Conservation (phyloP, 2,113 vertebrate species). For the Ranitomeya imitator region DNA sequence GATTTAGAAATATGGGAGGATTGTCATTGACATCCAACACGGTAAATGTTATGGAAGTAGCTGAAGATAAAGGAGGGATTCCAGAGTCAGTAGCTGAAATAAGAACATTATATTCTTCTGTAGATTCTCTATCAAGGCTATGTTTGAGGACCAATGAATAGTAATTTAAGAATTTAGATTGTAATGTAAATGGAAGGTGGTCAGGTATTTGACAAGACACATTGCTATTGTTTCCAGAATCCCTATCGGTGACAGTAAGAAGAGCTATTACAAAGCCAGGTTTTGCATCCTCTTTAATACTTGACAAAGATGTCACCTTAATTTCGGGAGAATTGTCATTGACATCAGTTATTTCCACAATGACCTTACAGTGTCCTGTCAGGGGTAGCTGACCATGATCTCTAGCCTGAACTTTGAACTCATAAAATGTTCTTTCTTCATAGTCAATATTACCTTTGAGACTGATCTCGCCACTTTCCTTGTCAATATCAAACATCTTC, state of each 20-base stretch:
- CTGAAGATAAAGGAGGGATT: conserved; percentile 82
- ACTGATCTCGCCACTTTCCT: conserved; percentile 84
- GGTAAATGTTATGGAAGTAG: conserved; percentile 83
- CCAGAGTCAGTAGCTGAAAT: conserved; percentile 87
- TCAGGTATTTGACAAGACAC: conserved; percentile 83
- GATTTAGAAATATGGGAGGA: conserved; percentile 84
- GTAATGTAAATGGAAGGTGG: conserved; percentile 85
- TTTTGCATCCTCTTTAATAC: conserved; percentile 81
- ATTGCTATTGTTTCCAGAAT: conserved; percentile 87
- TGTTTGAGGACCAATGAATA: conserved; percentile 88
- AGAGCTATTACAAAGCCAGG: conserved; percentile 90
- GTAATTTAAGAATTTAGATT: conserved; percentile 90
- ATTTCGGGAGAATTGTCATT: conserved; percentile 86
- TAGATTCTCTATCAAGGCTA: conserved; percentile 84
- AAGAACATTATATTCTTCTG: conserved; percentile 87
- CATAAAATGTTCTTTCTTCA: conserved; percentile 88
- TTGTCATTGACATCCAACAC: conserved; percentile 94
- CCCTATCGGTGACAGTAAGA: conserved; percentile 89
- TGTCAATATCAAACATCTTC: conserved; percentile 87
- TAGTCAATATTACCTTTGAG: conserved; percentile 88
- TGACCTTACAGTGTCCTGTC: conserved; percentile 76
- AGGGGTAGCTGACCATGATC: conserved; percentile 81
- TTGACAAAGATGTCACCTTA: conserved; percentile 74
- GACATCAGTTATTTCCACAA: conserved; percentile 81
- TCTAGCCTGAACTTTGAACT: conserved; percentile 93